Conservation (phyloP, 2,113 vertebrate genomes). For the Grantiella picta region DNA sequence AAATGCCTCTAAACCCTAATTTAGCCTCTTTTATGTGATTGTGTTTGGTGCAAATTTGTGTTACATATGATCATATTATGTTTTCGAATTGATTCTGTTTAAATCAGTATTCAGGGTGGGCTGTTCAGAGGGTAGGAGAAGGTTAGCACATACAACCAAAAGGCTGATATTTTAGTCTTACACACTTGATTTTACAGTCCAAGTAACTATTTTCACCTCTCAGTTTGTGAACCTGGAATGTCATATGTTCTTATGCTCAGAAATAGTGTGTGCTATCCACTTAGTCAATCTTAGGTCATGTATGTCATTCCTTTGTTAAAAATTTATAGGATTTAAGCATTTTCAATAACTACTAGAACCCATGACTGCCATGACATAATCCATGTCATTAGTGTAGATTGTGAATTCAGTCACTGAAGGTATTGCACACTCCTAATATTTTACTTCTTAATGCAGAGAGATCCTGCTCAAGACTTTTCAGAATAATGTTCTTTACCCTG, state of each 20-base stretch:
- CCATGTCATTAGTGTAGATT: background rate
- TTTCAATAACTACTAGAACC: background rate
- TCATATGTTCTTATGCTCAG: background rate
- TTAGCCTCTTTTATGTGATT: background rate
- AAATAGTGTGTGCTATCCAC: background rate
- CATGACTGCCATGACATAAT: background rate
- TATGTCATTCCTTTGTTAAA: background rate
- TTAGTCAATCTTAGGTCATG: background rate
- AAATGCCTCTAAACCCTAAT: background rate
- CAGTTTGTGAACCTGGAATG: background rate
- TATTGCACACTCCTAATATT: background rate
- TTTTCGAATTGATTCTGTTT: background rate
- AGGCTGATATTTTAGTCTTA: background rate
- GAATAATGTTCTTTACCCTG: background rate
- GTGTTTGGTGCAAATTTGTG: background rate
- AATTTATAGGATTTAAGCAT: background rate
- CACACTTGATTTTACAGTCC: background rate
- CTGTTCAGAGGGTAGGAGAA: background rate
- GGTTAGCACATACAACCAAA: background rate
- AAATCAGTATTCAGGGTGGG: background rate
- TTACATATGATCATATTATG: background rate
- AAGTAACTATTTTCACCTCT: background rate
- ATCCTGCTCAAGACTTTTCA: background rate
- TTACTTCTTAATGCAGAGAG: background rate
- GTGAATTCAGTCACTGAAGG: background rate